Base-by-base conservation (phyloP, 2,888 invertebrate species). In the Protophormia terraenovae region DNA sequence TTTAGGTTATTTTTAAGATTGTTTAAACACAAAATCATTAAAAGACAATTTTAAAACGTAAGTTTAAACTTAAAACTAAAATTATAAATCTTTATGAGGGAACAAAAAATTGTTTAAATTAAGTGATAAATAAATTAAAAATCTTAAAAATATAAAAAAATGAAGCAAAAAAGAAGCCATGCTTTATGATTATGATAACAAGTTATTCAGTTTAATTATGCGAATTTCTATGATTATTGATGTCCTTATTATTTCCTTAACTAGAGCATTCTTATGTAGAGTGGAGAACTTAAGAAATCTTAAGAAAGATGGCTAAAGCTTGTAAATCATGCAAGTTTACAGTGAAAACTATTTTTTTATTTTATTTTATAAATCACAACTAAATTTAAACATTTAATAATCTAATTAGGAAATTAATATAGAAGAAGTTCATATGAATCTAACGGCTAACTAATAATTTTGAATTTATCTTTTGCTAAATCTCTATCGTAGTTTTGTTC, bases 91-190 rank as follows among this genome's bases (percentile, higher is more conserved):
- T 12, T 41, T 12, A 16, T 27, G n/a, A 53, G 27, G 24, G 62
- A 41, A 47, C 8, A 53, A 50, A 22, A 50, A 50, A 14, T 41
- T 19, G 22, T 81, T 83, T 75, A 27, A 77, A 58, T 71, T 38
- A 22, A 29, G 50, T 50, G 22, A 53, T 12, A 47, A 64, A 32
- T 10, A 22, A 35, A 41, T 45, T n/a, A n/a, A 35, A 29, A 86
- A 41, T 7, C 6, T n/a, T 38, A 62, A 60, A 67, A 81, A 45
- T 7, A 64, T 27, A 72, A 60, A 78, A 38, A 58, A 78, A 35
- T 73, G 38, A 58, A 66, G 84, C 77, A 81, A 86, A 81, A 86
- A 89, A 89, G 41, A 89, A 89, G 90, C 90, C 90, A 89, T 89
- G 89, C 89, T 86, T 86, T 87, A 84, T 87, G 87, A 87, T 86